Percentiles rank a stretch among this genome's conserved stretches.
Conservation (phyloP, 2,888 invertebrate genomes). For the Oasisia sp. region DNA sequence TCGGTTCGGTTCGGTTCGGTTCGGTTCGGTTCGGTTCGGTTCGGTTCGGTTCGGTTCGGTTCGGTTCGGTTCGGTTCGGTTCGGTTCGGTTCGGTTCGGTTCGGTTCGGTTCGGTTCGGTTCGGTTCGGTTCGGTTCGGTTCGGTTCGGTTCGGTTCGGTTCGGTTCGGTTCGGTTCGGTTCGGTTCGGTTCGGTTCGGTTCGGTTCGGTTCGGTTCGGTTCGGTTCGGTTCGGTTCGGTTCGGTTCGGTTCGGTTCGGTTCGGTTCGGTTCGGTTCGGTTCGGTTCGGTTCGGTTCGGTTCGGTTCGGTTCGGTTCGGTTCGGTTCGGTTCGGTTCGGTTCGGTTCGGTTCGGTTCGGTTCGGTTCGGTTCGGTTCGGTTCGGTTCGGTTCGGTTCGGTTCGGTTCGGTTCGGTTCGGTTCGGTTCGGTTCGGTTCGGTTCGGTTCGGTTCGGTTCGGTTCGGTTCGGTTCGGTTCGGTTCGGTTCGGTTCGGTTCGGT, state of each 20-base stretch:
- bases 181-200: neutral
- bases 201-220: neutral
- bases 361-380: too few species aligned
- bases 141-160: neutral
- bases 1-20: slow-evolving; percentile 30
- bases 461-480: too few species aligned
- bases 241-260: neutral
- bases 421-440: too few species aligned
- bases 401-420: too few species aligned
- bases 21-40: slow-evolving; percentile 30
- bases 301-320: neutral
- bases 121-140: neutral
- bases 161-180: neutral
- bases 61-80: slow-evolving; percentile 8
- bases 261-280: neutral
- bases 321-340: too few species aligned
- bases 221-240: neutral
- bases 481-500: too few species aligned
- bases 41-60: slow-evolving; percentile 22
- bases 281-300: neutral
- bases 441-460: too few species aligned
- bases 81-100: slow-evolving; percentile 25
- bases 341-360: too few species aligned
- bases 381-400: too few species aligned
- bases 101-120: slow-evolving; percentile 27